Conservation (phyloP, 2,888 invertebrate species). For the Salticus scenicus region DNA sequence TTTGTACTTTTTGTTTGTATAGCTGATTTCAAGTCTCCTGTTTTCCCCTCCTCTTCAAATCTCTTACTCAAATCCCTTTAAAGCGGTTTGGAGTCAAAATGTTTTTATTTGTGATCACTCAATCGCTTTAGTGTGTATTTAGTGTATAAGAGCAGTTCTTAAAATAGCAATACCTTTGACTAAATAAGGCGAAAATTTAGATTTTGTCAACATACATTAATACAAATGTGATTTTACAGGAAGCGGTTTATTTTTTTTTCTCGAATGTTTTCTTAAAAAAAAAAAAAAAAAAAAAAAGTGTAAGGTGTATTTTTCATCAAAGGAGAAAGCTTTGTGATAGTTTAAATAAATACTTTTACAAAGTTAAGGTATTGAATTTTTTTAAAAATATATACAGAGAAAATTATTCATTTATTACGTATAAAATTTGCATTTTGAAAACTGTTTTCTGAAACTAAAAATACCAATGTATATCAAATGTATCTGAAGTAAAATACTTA, state of each 20-base stretch:
- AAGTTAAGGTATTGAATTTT: no score
- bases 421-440: no score
- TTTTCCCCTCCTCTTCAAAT: neutral
- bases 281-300: no score
- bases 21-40: conserved; percentile 7
- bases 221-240: neutral
- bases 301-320: no score
- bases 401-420: no score
- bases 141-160: neutral
- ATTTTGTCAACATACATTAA: neutral
- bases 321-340: no score
- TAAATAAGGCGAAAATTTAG: neutral
- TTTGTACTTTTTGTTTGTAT: conserved; percentile 5
- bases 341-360: neutral
- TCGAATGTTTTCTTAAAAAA: no score
- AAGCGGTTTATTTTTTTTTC: neutral
- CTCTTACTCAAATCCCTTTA: conserved; percentile 15
- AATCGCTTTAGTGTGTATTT: neutral
- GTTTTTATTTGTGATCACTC: conserved; percentile 15
- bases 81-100: conserved; percentile 15
- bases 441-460: no score
- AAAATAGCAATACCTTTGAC: neutral
- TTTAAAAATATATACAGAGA: no score
- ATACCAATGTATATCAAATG: no score
- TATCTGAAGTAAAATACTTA: no score